Base-by-base conservation (phyloP, 2,888 invertebrate genomes). In the Pheosia tremula region DNA sequence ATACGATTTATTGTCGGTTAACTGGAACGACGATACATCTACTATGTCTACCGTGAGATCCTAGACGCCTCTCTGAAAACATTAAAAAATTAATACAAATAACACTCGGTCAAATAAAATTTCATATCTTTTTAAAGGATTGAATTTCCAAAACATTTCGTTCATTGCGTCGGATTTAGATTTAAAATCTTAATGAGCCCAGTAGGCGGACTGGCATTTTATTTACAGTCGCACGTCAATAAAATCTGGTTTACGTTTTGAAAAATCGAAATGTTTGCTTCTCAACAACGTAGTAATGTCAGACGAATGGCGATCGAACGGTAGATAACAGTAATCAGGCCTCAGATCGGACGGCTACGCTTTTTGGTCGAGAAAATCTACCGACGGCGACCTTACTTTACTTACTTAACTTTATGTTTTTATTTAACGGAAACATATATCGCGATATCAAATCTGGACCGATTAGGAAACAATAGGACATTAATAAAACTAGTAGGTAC, bases 391-490 rank as follows among this genome's bases (percentile, higher is more conserved):
- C 82, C 83, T 85, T 85, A 84, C 78, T 84, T 83, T 83, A 80
- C 81, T 83, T 82, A 79, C 79, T 82, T 81, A 85, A 87, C 84
- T 85, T 84, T 86, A 86, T 84, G 84, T 84, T 88, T 90, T 90
- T 88, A 89, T 90, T 90, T 88, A 89, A 87, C 84, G 83, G 81
- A 87, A 86, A 88, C 84, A 88, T 92, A 88, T 92, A 90, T 91
- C 89, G 83, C 78, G 77, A 77, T 85, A 89, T 88, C 83, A 87
- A 88, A 90, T 91, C 89, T 82, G 77, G 81, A 86, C 79, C 82
- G 89, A 91, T 91, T 90, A 90, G 83, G 86, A 88, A 91, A 92
- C 93, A 91, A 93, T 92, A 85, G 92, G 80, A 86, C 86, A 87
- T 90, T 87, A 90, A 89, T 90, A 88, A 88, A 90, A 89, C 24